These are phyloP conservation scores for Diacarnus erythraeanus DNA, from an alignment of 37 sponge, comb jelly and placozoan species.

Conservation along the genomic window DNA sequence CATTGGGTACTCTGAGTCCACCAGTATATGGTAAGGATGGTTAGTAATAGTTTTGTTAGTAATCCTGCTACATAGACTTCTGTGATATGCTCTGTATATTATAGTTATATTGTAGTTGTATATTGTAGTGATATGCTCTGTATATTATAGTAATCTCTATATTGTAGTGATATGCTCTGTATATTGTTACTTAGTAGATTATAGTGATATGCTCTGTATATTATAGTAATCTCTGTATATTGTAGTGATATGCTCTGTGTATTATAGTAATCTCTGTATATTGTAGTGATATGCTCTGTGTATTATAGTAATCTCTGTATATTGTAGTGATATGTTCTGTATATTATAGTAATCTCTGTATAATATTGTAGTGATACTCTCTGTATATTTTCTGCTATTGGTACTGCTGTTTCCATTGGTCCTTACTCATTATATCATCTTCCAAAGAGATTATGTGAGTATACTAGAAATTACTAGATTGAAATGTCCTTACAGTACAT, in stretches of 20 bases:
- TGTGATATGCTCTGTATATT: background rate
- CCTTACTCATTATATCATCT: background rate
- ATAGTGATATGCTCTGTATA: background rate
- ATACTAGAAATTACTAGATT: background rate
- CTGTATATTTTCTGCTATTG: slow-evolving; percentile 87
- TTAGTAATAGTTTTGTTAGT: background rate
- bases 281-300: background rate
- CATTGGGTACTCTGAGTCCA: slow-evolving; percentile 77
- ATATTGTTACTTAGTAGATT: slow-evolving; percentile 30
- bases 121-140: background rate
- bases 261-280: background rate
- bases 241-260: background rate
- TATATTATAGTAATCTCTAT: background rate
- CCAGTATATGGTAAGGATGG: slow-evolving; percentile 72
- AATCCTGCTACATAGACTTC: background rate
- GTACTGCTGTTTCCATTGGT: slow-evolving; percentile 76
- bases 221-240: slow-evolving; percentile 20
- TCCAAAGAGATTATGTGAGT: slow-evolving; percentile 5
- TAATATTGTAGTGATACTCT: slow-evolving; percentile 69
- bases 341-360: background rate
- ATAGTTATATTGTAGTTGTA: background rate
- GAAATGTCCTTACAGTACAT: background rate
- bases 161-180: slow-evolving; percentile 81
- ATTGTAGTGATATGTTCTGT: background rate
- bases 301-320: background rate